Evolutionary conservation across 1,140 invertebrate genomes (phyloP).

Genomic region (Steinernema feltiae): DNA sequence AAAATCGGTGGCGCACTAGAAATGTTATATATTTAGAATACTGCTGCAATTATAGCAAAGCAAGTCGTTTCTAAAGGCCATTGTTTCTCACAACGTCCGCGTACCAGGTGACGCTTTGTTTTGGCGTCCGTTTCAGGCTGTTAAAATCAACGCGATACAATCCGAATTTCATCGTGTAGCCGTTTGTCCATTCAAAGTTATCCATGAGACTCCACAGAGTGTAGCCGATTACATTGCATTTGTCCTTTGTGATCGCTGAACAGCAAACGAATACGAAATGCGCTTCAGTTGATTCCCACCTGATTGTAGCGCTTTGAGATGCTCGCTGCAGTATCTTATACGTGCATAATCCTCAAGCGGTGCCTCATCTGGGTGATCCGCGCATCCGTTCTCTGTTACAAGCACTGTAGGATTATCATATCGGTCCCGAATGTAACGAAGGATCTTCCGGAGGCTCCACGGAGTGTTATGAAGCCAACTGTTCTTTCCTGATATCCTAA

Average conservation of each 20-base stretch:
- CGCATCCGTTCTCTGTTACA: conserved; percentile 48
- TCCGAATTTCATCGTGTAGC: conserved; percentile 47
- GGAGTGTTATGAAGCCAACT: conserved; percentile 35
- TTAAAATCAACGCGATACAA: conserved; percentile 10
- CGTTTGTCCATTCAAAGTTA: conserved; percentile 71
- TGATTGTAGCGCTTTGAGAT: conserved; percentile 23
- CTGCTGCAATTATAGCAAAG: not conserved
- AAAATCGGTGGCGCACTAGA: too few relatives aligned
- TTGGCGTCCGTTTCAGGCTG: not conserved
- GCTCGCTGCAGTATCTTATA: conserved; percentile 32
- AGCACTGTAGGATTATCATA: conserved; percentile 38
- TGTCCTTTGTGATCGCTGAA: conserved; percentile 59
- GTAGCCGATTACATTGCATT: conserved; percentile 67
- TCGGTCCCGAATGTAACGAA: conserved; percentile 35
- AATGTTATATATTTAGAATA: not conserved
- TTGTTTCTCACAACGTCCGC: not conserved
- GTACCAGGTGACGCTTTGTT: not conserved
- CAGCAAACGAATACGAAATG: not conserved
- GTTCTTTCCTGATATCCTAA: conserved; percentile 56
- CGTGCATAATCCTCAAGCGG: conserved; percentile 28
- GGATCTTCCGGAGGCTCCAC: conserved; percentile 25
- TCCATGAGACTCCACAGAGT: conserved; percentile 72
- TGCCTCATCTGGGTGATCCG: conserved; percentile 17
- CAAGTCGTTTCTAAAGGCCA: not conserved
- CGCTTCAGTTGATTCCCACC: conserved; percentile 7